Conservation (phyloP, 2,113 vertebrate genomes). For the Thalassoma bifasciatum region DNA sequence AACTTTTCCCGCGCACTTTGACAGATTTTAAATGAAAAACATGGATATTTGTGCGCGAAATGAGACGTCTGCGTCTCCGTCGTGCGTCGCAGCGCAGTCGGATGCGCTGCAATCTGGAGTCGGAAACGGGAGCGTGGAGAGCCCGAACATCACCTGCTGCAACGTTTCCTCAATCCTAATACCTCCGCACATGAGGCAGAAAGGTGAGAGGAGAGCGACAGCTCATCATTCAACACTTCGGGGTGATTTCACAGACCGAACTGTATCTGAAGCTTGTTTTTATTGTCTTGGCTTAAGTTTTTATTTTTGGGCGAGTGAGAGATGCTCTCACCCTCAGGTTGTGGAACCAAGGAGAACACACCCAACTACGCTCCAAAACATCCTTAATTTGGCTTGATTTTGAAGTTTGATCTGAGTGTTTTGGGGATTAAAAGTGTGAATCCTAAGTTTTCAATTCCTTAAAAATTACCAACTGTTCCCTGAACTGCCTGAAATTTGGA, state of each 20-base stretch:
- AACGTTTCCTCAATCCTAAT: constrained; percentile 55
- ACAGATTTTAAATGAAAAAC: background rate
- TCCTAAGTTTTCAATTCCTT: no score
- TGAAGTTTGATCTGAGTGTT: no score
- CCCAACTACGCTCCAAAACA: no score
- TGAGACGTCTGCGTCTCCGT: constrained; percentile 54
- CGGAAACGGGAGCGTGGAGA: constrained; percentile 67
- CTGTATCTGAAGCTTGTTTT: background rate
- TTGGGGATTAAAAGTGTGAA: no score
- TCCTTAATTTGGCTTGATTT: no score
- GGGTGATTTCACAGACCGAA: background rate
- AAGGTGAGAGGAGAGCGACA: constrained; percentile 68
- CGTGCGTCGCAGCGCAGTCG: constrained; percentile 62
- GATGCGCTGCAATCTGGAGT: constrained; percentile 52
- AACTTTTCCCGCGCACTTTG: background rate
- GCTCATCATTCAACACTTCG: background rate
- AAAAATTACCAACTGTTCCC: no score
- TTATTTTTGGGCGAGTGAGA: background rate
- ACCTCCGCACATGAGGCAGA: constrained; percentile 53
- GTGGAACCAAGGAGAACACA: no score
- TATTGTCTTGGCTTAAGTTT: background rate
- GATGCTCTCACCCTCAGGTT: no score
- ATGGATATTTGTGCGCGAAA: constrained; percentile 66
- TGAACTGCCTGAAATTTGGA: no score
- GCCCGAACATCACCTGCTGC: constrained; percentile 68